phyloP scores from a whole-genome alignment of 64 coral and sea anemone species.

The Montipora sp. region DNA sequence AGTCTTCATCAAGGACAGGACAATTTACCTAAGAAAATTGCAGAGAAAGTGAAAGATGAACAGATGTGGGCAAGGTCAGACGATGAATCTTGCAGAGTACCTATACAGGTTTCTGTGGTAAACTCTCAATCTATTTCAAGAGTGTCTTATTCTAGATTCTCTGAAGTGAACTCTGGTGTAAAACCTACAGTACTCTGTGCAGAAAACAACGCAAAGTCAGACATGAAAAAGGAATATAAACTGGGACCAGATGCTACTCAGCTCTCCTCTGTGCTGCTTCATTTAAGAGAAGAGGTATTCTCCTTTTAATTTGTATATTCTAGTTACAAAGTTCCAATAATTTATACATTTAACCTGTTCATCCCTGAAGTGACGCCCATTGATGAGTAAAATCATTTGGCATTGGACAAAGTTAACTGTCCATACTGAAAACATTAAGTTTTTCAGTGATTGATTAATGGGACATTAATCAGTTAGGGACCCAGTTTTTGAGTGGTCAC shows the following conservation, averaged over 20 bases:
- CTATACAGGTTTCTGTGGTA: not conserved
- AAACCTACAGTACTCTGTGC: not conserved
- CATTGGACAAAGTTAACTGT: too few relatives aligned
- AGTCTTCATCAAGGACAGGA: not conserved
- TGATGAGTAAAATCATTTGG: too few relatives aligned
- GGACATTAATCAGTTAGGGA: too few relatives aligned
- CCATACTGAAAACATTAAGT: too few relatives aligned
- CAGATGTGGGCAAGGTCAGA: not conserved
- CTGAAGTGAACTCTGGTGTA: not conserved
- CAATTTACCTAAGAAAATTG: not conserved
- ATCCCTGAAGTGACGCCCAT: too few relatives aligned
- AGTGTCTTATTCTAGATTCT: not conserved
- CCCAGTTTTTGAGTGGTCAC: too few relatives aligned
- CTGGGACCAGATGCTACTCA: constrained; percentile 52
- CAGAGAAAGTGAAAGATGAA: not conserved
- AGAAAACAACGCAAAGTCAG: not conserved
- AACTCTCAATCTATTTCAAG: too few relatives aligned
- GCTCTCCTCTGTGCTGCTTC: constrained; percentile 67
- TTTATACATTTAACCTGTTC: too few relatives aligned
- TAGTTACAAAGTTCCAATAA: not conserved
- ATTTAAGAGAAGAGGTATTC: constrained; percentile 79
- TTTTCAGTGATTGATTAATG: too few relatives aligned
- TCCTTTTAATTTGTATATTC: not conserved
- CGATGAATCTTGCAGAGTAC: not conserved
- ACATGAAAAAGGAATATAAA: not conserved